Evolutionary conservation across 2,113 vertebrate species (phyloP).

Genomic region (Strix aluco): DNA sequence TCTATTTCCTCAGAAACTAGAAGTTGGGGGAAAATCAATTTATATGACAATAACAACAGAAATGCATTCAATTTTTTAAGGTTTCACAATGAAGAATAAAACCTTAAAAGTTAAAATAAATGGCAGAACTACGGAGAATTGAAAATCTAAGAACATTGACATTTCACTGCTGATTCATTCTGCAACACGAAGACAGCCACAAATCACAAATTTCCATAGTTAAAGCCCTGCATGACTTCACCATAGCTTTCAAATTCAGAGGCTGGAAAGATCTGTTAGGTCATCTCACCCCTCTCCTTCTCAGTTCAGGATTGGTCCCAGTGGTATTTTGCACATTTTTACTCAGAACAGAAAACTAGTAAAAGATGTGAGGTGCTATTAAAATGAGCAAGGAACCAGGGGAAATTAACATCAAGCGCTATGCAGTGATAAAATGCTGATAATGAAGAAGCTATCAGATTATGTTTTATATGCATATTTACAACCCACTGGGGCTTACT

Average conservation of each 20-base stretch:
- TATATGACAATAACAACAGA: neutral
- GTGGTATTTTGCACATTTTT: neutral
- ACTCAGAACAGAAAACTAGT: neutral
- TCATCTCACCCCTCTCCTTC: neutral
- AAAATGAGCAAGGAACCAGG: neutral
- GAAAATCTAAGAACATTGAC: neutral
- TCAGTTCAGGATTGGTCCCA: neutral
- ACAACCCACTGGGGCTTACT: neutral
- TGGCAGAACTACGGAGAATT: neutral
- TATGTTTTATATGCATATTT: neutral
- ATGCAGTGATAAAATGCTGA: neutral
- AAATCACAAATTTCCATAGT: neutral
- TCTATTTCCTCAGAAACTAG: neutral
- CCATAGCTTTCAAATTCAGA: neutral
- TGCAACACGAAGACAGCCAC: neutral
- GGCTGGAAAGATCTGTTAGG: neutral
- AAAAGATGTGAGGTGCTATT: neutral
- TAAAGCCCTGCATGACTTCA: neutral
- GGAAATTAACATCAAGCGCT: neutral
- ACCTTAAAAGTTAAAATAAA: neutral
- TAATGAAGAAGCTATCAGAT: conserved; percentile 14
- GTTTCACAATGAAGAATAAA: neutral
- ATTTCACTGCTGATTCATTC: neutral
- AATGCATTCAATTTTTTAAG: neutral
- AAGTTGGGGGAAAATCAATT: neutral